Conservation (phyloP, 2,888 invertebrate species). For the Chouioia cunea region DNA sequence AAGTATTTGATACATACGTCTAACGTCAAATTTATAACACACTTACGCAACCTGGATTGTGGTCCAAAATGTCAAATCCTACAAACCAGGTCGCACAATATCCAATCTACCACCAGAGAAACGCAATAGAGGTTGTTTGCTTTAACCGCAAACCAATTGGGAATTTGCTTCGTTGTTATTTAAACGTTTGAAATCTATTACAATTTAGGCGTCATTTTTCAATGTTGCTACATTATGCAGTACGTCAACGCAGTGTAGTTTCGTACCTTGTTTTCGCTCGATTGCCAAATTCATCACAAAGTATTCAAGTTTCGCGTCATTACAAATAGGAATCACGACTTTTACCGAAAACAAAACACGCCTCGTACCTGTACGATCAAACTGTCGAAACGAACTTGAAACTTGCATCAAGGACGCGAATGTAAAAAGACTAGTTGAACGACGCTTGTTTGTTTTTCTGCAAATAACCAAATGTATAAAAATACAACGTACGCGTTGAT, state of each 20-base stretch:
- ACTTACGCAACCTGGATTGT: conserved; percentile 3
- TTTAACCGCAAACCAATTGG: conserved; percentile 48
- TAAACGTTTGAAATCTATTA: not conserved
- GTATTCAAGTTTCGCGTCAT: no score
- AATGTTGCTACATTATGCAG: no score
- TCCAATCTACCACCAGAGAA: conserved; percentile 41
- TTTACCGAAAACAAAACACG: not conserved
- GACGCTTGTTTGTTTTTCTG: conserved; percentile 22
- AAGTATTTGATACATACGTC: no score
- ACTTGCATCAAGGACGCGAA: conserved; percentile 40
- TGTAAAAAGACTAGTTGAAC: conserved; percentile 25
- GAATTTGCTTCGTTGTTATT: conserved; percentile 39
- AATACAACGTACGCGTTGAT: conserved; percentile 1
- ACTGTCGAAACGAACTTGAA: conserved; percentile 37
- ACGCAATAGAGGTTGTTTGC: conserved; percentile 42
- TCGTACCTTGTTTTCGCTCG: no score
- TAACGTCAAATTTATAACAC: no score
- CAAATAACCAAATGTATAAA: conserved; percentile 20
- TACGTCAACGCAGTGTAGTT: no score
- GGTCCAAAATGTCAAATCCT: conserved; percentile 13
- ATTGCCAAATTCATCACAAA: no score
- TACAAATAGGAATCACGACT: not conserved
- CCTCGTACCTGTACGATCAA: not conserved
- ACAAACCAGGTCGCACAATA: conserved; percentile 13
- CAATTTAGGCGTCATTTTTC: no score